Evolutionary conservation across 2,113 vertebrate species (phyloP).

Genomic region (Tyto alba): DNA sequence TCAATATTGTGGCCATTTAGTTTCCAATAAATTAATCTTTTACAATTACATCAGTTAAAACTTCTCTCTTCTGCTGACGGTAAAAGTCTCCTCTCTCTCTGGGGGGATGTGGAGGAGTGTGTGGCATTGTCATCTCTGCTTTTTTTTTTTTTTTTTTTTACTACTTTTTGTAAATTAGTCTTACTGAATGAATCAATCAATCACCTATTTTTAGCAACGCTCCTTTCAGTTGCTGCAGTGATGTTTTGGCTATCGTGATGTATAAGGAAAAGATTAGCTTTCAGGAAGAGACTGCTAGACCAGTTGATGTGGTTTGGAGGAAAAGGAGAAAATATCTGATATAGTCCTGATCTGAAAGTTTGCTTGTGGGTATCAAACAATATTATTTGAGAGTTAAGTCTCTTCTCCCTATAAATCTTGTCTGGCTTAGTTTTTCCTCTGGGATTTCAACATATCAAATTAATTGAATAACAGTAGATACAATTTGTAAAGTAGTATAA

Average conservation of each 20-base stretch:
- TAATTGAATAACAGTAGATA: not conserved
- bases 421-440: not conserved
- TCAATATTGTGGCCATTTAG: not conserved
- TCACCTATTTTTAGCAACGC: not conserved
- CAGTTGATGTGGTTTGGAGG: not conserved
- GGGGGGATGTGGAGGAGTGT: not conserved
- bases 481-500: not conserved
- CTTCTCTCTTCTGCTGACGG: not conserved
- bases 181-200: not conserved
- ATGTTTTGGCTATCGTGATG: accelerated
- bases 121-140: not conserved
- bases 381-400: not conserved
- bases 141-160: not conserved
- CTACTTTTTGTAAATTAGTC: not conserved
- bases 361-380: not conserved
- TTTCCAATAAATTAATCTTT: not conserved
- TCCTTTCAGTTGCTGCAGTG: not conserved
- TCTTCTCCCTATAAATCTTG: not conserved
- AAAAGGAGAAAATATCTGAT: not conserved
- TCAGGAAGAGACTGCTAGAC: not conserved
- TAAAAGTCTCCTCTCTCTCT: not conserved
- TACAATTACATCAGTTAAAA: not conserved
- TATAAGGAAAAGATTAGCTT: not conserved
- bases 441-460: not conserved
- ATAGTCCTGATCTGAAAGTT: not conserved